Conservation (phyloP, 1,140 invertebrate genomes). For the Schlechtendalia chinensis region DNA sequence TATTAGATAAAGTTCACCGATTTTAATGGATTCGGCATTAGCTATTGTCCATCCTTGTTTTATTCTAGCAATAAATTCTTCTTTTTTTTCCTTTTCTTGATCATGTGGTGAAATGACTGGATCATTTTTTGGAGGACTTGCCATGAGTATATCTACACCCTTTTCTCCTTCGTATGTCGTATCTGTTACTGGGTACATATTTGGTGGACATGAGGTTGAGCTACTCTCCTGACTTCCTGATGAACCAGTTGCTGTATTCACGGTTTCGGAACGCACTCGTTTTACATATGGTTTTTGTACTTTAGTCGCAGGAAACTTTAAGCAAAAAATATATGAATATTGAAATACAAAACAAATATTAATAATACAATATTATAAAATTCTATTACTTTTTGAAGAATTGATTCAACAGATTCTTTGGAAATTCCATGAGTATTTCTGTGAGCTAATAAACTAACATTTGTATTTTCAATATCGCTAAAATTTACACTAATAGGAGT, state of each 20-base stretch:
- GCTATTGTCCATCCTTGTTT: constrained; percentile 75
- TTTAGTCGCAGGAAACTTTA: constrained; percentile 43
- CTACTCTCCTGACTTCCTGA: constrained; percentile 17
- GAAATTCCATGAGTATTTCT: constrained; percentile 47
- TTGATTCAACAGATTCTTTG: constrained; percentile 44
- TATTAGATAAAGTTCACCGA: constrained; percentile 89
- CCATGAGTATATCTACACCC: constrained; percentile 6
- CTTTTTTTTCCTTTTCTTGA: constrained; percentile 49
- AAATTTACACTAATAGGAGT: constrained; percentile 45
- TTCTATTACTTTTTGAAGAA: constrained; percentile 38
- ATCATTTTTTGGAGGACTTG: constrained; percentile 56
- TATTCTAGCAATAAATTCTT: constrained; percentile 62
- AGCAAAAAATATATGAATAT: neutral
- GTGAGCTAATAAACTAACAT: constrained; percentile 46
- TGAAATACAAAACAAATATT: neutral
- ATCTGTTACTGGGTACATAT: neutral
- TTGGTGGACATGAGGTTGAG: neutral
- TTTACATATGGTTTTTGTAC: constrained; percentile 43
- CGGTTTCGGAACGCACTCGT: constrained; percentile 21
- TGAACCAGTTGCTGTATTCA: constrained; percentile 8
- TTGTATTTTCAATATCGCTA: constrained; percentile 45
- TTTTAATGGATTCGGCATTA: constrained; percentile 73
- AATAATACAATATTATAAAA: neutral
- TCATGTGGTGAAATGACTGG: constrained; percentile 38
- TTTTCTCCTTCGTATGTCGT: constrained; percentile 29